Percentiles rank a stretch among this genome's conserved stretches.
Conservation (phyloP, 2,113 vertebrate genomes). For the Cyprinodon tularosa region DNA sequence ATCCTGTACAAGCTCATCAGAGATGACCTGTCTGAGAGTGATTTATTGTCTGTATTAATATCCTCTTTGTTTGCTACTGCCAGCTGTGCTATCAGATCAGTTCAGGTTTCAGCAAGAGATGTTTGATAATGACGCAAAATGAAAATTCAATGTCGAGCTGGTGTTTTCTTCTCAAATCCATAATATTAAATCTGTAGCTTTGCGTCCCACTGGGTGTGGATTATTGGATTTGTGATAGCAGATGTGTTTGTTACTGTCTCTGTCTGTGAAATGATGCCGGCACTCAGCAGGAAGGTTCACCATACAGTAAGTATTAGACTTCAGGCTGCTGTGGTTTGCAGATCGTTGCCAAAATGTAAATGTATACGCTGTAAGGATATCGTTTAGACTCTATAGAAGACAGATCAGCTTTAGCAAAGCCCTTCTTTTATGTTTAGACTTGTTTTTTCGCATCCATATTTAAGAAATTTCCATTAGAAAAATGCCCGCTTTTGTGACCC, state of each 20-base stretch:
- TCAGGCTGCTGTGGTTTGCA: conserved; percentile 44
- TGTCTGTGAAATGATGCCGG: conserved; percentile 30
- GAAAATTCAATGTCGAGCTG: conserved; percentile 59
- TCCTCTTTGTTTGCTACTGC: conserved; percentile 61
- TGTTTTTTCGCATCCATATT: conserved; percentile 34
- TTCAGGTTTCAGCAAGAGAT: conserved; percentile 46
- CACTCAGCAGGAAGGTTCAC: conserved; percentile 28
- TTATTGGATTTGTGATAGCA: conserved; percentile 58
- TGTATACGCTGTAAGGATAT: conserved; percentile 28
- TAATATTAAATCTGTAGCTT: conserved; percentile 59
- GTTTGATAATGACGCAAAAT: conserved; percentile 64
- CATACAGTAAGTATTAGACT: conserved; percentile 32
- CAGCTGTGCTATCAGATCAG: conserved; percentile 52
- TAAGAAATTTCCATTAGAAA: conserved; percentile 21
- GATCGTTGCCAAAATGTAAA: conserved; percentile 54
- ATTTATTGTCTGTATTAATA: conserved; percentile 71
- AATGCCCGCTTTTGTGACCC: conserved; percentile 27
- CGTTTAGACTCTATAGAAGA: conserved; percentile 22
- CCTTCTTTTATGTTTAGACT: conserved; percentile 34
- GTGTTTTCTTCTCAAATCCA: conserved; percentile 40
- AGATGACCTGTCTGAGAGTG: conserved; percentile 62
- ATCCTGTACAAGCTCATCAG: conserved; percentile 66
- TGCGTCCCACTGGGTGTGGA: conserved; percentile 47
- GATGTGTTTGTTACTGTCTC: conserved; percentile 52
- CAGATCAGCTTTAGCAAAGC: conserved; percentile 43